Conservation (phyloP, 2,888 invertebrate genomes). For the Rhamnusium bicolor region DNA sequence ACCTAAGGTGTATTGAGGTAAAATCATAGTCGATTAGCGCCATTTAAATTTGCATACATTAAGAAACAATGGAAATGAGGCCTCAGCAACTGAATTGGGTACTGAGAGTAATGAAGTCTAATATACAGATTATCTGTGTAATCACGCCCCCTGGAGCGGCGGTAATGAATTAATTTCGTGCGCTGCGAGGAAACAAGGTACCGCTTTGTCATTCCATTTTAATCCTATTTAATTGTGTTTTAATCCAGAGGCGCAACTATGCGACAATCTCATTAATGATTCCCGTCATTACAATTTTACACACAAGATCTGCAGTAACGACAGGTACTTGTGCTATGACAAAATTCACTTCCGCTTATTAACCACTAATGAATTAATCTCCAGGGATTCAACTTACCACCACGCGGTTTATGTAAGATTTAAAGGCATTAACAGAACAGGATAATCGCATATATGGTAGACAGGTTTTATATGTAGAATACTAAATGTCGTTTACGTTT, state of each 20-base stretch:
- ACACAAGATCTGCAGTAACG: neutral
- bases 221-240: constrained; percentile 57
- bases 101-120: constrained; percentile 5
- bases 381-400: neutral
- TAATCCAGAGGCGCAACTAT: constrained; percentile 36
- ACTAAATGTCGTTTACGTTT: too few species aligned
- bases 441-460: too few species aligned
- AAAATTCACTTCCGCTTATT: constrained; percentile 33
- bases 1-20: neutral
- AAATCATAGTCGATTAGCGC: constrained; percentile 1
- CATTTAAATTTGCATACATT: constrained; percentile 16
- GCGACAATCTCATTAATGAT: constrained; percentile 30
- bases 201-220: constrained; percentile 62
- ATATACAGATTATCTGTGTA: constrained; percentile 18
- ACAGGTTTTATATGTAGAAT: too few species aligned
- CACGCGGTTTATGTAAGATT: neutral
- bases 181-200: constrained; percentile 59
- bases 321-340: constrained; percentile 25
- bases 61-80: constrained; percentile 17
- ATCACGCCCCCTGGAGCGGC: constrained; percentile 55
- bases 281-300: constrained; percentile 10
- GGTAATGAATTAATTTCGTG: constrained; percentile 65
- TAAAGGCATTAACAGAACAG: neutral
- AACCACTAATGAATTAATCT: constrained; percentile 25
- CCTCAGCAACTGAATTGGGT: neutral